phyloP scores from a whole-genome alignment of 2,888 invertebrate genomes.

The Julus scandinavius region DNA sequence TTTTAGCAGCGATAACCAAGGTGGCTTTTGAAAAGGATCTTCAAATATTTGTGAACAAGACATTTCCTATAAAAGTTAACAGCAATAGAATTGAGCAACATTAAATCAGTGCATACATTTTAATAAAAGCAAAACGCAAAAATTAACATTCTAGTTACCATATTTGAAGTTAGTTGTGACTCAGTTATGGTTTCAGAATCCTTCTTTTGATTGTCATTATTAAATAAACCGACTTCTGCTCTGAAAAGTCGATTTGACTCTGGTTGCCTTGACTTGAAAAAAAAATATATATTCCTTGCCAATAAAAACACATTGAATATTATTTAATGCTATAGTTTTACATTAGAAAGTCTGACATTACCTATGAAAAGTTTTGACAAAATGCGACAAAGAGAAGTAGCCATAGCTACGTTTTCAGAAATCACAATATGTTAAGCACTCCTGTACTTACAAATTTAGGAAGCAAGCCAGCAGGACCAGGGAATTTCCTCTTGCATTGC shows the following conservation, averaged over 20 bases:
- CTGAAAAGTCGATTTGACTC: neutral
- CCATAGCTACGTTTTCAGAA: too few relatives aligned
- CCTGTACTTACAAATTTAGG: neutral
- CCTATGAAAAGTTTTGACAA: too few relatives aligned
- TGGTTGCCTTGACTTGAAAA: neutral
- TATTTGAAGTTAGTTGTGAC: neutral
- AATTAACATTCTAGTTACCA: neutral
- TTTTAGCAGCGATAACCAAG: neutral
- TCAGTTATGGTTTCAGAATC: neutral
- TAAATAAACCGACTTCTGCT: neutral
- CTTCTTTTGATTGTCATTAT: neutral
- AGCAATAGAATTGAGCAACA: neutral
- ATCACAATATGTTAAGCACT: too few relatives aligned
- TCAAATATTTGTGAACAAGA: neutral
- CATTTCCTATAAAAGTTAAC: neutral
- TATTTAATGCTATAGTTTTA: neutral
- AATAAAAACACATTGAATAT: neutral
- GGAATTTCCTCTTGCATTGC: slow-evolving; percentile 5
- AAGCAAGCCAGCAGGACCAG: slow-evolving; percentile 16
- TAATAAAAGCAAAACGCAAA: neutral
- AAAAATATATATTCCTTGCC: neutral
- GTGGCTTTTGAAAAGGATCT: neutral
- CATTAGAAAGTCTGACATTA: neutral
- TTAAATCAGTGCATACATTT: neutral
- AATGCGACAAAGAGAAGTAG: too few relatives aligned